phyloP scores from a whole-genome alignment of 2,888 invertebrate genomes.

The Cancer borealis region DNA sequence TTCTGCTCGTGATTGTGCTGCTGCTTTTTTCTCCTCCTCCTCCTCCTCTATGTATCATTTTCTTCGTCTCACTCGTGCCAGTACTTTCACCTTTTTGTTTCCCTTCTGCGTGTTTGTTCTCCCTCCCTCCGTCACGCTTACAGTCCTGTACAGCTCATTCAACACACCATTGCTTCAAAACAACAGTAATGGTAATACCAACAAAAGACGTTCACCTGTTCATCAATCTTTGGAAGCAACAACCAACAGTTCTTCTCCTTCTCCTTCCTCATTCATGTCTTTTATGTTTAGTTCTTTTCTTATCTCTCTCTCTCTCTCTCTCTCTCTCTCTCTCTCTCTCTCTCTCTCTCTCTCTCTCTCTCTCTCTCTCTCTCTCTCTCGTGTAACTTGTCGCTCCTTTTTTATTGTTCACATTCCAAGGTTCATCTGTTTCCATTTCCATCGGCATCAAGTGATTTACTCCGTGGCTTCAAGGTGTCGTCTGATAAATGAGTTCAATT shows the following conservation, averaged over 20 bases:
- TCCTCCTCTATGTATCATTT: background rate
- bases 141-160: background rate
- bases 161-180: background rate
- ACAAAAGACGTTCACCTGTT: background rate
- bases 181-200: background rate
- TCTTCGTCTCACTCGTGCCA: background rate
- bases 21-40: background rate
- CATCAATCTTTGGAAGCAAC: background rate
- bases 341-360: conserved; percentile 26
- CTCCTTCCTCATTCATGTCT: background rate
- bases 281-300: background rate
- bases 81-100: background rate
- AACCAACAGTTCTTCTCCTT: background rate
- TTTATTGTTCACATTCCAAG: conserved; percentile 1
- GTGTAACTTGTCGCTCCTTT: background rate
- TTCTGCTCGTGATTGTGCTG: background rate
- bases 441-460: conserved; percentile 55
- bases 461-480: conserved; percentile 36
- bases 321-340: conserved; percentile 30
- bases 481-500: conserved; percentile 61
- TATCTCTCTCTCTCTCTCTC: background rate
- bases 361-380: conserved; percentile 26
- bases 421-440: conserved; percentile 44
- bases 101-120: background rate
- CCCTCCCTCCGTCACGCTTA: background rate